Evolutionary conservation across 2,888 invertebrate genomes (phyloP), one percentile per base, ranked within the genome.

Genomic region (Dynastes hyllus): DNA sequence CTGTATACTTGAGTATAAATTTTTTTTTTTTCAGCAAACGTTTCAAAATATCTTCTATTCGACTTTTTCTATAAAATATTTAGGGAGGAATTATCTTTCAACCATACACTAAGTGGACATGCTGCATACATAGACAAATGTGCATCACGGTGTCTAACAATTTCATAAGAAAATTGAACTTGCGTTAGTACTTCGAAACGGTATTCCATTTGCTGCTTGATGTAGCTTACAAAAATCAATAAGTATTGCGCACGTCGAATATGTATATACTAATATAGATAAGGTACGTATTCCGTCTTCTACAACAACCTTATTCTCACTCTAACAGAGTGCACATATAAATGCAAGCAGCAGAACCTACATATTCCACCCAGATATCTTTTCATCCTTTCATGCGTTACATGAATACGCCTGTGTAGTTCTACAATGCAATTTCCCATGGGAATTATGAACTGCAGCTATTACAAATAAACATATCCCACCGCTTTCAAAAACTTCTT

Each of bases 401-500:
- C 22, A 45, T 45, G 67, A 67, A 45, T 67, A 8, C 67, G 11
- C 22, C 6, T 13, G 32, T n/a, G n/a, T 55, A 55, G 11, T 65
- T 32, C 37, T 29, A 29, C 37, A 11, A 37, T 67, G 16, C 40
- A 45, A 40, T 16, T 67, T 67, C 45, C 45, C 67, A 4, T n/a
- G 50, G 45, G 67, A 45, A 66, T 67, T 50, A 50, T 67, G 67
- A 45, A 45, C 9, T 50, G 22, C 40, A 66, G 22, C 40, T 2
- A 11, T 3, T 27, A 67, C 67, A 67, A 67, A 50, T 45, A 67
- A 63, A 29, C 13, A 29, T 32, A 63, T 32, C 27, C 22, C 13
- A 63, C 13, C 27, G 13, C 32, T 63, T 29, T 63, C 45, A 32
- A 27, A 67, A 67, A 67, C 50, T 50, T 67, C 40, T 67, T 11